Evolutionary conservation across 2,113 vertebrate genomes (phyloP), one percentile per base, ranked within the genome.

Genomic region (Prochilodus magdalenae): DNA sequence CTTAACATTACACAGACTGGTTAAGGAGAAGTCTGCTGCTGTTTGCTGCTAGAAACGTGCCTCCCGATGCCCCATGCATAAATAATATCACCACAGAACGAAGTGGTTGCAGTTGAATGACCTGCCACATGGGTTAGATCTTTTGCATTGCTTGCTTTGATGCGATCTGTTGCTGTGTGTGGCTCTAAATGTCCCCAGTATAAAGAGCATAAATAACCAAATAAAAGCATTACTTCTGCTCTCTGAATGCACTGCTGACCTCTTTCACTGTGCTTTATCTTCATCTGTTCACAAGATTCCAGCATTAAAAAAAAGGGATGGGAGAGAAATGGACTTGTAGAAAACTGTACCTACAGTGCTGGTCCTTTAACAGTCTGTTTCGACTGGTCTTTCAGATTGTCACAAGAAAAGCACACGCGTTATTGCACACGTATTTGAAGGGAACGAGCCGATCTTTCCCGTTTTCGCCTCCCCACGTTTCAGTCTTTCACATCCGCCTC

Each of bases 401-500:
- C 47, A 63, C 84, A 65, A 63, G 12, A 60, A 62, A 62, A 62
- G 60, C 16, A 29, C 24, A 7, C 6, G 22, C 76, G 49, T 66
- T 60, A 27, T 49, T 33, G 73, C 62, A 57, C 49, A 49, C 60
- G 60, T n/a, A 30, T 84, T 33, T 51, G 55, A n/a, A 79, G 76
- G 93, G 87, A 95, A 93, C 92, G 29, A 85, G 90, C 95, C 94
- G 95, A 96, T 95, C 95, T 96, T 96, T 95, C 94, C 95, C 94
- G 95, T 98, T 97, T 98, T 98, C 94, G 95, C 95, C 97, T 97
- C 96, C 96, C 97, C 96, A 94, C 95, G 95, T 98, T 97, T 86
- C 79, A 81, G 81, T 74, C 82, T 83, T 78, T 81, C 85, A 51
- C 78, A 74, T 83, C 70, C 69, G 62, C 24, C 69, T 65, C 62